Percentiles rank a stretch among this genome's conserved stretches.
Conservation (phyloP, 2,113 vertebrate species). For the Hypomesus transpacificus region DNA sequence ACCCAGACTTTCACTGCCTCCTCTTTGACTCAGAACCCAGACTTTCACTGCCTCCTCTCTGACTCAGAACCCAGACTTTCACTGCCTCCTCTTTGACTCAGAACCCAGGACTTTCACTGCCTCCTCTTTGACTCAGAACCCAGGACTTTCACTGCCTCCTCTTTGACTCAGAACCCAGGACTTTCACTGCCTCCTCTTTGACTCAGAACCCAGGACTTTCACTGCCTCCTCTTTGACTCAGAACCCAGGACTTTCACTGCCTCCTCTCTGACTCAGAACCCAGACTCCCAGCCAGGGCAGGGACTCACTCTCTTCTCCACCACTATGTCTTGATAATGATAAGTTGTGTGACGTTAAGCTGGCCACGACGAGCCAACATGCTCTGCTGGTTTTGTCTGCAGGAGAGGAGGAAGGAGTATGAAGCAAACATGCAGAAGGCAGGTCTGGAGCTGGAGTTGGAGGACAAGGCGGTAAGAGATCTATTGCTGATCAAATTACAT, state of each 20-base stretch:
- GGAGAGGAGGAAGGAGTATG: slow-evolving; percentile 90
- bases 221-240: slow-evolving; percentile 41
- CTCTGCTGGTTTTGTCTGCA: slow-evolving; percentile 52
- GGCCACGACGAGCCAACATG: slow-evolving; percentile 35
- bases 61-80: too few species aligned
- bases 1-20: slow-evolving; percentile 8
- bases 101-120: slow-evolving; percentile 13
- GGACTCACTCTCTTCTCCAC: slow-evolving; percentile 31
- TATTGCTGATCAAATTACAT: slow-evolving; percentile 61
- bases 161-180: slow-evolving; percentile 40
- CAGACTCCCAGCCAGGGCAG: slow-evolving; percentile 23
- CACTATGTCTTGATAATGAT: neutral
- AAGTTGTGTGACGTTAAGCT: neutral
- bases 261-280: slow-evolving; percentile 39
- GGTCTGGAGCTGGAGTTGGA: slow-evolving; percentile 91
- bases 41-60: too few species aligned
- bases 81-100: slow-evolving; percentile 41
- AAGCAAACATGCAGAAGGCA: slow-evolving; percentile 81
- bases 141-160: neutral
- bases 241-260: slow-evolving; percentile 12
- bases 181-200: neutral
- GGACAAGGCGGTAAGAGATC: slow-evolving; percentile 81
- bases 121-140: slow-evolving; percentile 12
- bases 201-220: slow-evolving; percentile 12
- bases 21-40: slow-evolving; percentile 40